Base-by-base conservation (phyloP, 2,888 invertebrate genomes). In the Ichneumon xanthorius region DNA sequence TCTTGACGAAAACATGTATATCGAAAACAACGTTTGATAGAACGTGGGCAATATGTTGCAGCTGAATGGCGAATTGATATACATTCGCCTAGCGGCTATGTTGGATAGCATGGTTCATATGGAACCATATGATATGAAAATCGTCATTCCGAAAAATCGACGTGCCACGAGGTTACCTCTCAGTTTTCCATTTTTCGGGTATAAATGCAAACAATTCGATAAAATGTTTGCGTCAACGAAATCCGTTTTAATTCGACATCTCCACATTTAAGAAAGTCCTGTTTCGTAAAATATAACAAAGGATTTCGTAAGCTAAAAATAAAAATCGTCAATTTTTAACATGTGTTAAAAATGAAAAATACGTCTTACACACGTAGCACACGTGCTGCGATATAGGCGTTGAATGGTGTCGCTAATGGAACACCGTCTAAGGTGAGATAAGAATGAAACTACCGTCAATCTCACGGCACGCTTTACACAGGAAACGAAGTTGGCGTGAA, bases 401-500 rank as follows among this genome's bases (percentile, higher is more conserved):
- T 63, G 61, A 33, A 63, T 63, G 11, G 16, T 33, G 30, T 14
- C 30, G 16, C 30, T 63, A 30, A 63, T 30, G n/a, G 61, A 63
- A 30, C 61, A 16, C 14, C 33, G 33, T 30, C 11, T 30, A 30
- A 50, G 30, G 63, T 33, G n/a, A 65, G 71, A 72, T 71, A 63
- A 79, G 79, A 79, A 79, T 77, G 72, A 50, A 79, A 73, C 63
- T 53, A 30, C 40, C 14, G 53, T 30, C 67, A 68, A 73, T 84
- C 70, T 80, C 84, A 75, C 80, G 53, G 72, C 80, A 80, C 67
- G 84, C 68, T 84, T 84, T 77, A 61, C 84, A 84, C 84, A 77
- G 71, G 30, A 75, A 63, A 26, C 11, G 33, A 30, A 16, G 30
- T 61, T 16, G 11, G 30, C 30, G 26, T 22, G 11, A 14, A 14